These are phyloP conservation scores for Monodelphis domestica DNA, from an alignment of 2,797 vertebrate genomes.

Conservation along the genomic window DNA sequence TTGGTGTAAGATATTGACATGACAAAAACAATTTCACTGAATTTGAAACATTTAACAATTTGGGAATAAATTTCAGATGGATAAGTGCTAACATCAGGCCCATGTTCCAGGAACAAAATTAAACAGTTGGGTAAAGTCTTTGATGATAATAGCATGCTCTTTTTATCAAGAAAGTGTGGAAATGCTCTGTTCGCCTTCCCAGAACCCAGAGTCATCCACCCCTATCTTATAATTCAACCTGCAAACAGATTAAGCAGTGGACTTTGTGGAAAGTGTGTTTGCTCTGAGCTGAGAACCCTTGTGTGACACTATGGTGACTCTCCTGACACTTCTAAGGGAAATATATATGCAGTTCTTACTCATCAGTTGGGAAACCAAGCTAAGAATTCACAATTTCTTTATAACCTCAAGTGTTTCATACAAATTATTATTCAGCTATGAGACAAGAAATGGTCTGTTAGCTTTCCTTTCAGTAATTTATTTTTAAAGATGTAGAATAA, in stretches of 20 bases:
- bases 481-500: slow-evolving; percentile 69
- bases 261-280: slow-evolving; percentile 90
- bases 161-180: slow-evolving; percentile 85
- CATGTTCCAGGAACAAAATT: slow-evolving; percentile 78
- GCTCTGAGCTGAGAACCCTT: slow-evolving; percentile 88
- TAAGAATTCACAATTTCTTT: slow-evolving; percentile 85
- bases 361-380: slow-evolving; percentile 83
- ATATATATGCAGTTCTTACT: slow-evolving; percentile 83
- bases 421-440: slow-evolving; percentile 83
- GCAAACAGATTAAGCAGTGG: slow-evolving; percentile 92
- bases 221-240: slow-evolving; percentile 91
- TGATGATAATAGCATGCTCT: slow-evolving; percentile 79
- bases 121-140: slow-evolving; percentile 81
- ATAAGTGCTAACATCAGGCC: slow-evolving; percentile 79
- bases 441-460: slow-evolving; percentile 82
- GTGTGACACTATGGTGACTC: slow-evolving; percentile 87
- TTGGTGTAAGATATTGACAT: slow-evolving; percentile 51
- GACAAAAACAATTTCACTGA: slow-evolving; percentile 65
- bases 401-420: slow-evolving; percentile 82
- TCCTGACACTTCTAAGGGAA: slow-evolving; percentile 84
- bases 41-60: slow-evolving; percentile 71
- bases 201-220: slow-evolving; percentile 86
- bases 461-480: slow-evolving; percentile 67
- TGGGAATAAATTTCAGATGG: slow-evolving; percentile 79
- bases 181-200: slow-evolving; percentile 84